Evolutionary conservation across 2,113 vertebrate genomes (phyloP), one percentile per base, ranked within the genome.

Genomic region (Scartelaos histophorus): DNA sequence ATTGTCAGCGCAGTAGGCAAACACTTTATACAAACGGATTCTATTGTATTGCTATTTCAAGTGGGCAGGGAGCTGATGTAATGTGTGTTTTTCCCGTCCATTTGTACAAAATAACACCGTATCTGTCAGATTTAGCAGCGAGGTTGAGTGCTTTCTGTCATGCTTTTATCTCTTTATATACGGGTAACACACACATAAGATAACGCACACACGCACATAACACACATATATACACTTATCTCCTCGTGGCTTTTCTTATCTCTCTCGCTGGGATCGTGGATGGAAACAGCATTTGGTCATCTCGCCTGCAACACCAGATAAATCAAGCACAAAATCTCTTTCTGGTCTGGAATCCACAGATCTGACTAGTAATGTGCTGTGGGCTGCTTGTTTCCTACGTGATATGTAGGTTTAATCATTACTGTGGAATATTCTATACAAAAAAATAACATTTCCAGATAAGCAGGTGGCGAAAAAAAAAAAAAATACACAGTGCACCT

Each of bases 101-200:
- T 84, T 83, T 74, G 46, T 66, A 61, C 70, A 80, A 75, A 79
- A 75, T 85, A 76, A 82, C 78, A 71, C 45, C 22, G 22, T 75
- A 86, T 87, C 87, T 85, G 81, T 84, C 77, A 84, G 85, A 88
- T 88, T 88, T 82, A 70, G 77, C 80, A 65, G 75, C 57, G 73
- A 77, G 79, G 82, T 67, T 86, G 87, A 89, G 79, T 88, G 87
- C 68, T 85, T 87, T 61, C 85, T 73, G 79, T 81, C 78, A 70
- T 0, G 17, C 82, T 80, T 74, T 91, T 90, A 91, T 90, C 88
- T 81, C 75, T 46, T 22, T 13, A 34, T 38, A 51, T 22, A 74
- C 79, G 85, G 82, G 56, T 62, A 78, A 74, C 22, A 75, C 54
- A 74, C 82, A 79, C 73, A 74, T 43, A 62, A 29, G 29, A 29